Evolutionary conservation across 2,113 vertebrate species (phyloP).

Genomic region (Zeus faber): DNA sequence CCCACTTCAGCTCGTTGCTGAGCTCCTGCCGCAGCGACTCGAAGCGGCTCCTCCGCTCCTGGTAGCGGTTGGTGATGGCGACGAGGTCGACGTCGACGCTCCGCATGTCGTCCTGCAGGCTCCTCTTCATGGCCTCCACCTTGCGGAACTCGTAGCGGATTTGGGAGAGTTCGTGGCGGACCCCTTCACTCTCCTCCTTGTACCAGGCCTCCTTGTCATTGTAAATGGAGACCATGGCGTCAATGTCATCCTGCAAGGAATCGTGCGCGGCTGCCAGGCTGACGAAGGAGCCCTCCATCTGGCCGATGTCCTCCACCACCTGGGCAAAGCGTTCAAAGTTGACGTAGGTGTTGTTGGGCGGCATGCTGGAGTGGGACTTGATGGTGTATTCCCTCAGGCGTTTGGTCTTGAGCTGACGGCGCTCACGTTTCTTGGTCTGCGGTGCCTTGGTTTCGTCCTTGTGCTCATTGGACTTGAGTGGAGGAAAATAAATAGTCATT

Average conservation of each 20-base stretch:
- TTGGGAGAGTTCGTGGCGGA: conserved; percentile 74
- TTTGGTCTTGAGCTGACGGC: conserved; percentile 86
- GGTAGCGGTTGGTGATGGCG: conserved; percentile 64
- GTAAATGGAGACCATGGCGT: conserved; percentile 86
- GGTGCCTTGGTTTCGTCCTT: conserved; percentile 76
- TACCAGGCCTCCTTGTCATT: conserved; percentile 93
- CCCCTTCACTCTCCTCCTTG: conserved; percentile 84
- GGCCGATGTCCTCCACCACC: conserved; percentile 82
- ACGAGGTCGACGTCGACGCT: conserved; percentile 63
- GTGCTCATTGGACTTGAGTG: conserved; percentile 78
- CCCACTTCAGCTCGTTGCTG: conserved; percentile 80
- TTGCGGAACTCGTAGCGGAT: conserved; percentile 86
- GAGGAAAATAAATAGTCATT: conserved; percentile 3
- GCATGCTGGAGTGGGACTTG: conserved; percentile 94
- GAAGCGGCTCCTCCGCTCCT: conserved; percentile 76
- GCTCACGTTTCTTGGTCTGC: conserved; percentile 72
- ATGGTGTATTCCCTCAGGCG: conserved; percentile 90
- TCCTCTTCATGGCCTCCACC: conserved; percentile 79
- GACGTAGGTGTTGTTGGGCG: conserved; percentile 90
- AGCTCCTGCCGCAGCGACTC: conserved; percentile 80
- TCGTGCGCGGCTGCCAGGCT: conserved; percentile 67
- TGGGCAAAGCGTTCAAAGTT: conserved; percentile 89
- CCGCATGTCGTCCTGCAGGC: conserved; percentile 79
- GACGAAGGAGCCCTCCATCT: conserved; percentile 64
- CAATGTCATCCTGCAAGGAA: conserved; percentile 86